Conservation (phyloP, 2,113 vertebrate genomes). For the Ceyx melanurus region DNA sequence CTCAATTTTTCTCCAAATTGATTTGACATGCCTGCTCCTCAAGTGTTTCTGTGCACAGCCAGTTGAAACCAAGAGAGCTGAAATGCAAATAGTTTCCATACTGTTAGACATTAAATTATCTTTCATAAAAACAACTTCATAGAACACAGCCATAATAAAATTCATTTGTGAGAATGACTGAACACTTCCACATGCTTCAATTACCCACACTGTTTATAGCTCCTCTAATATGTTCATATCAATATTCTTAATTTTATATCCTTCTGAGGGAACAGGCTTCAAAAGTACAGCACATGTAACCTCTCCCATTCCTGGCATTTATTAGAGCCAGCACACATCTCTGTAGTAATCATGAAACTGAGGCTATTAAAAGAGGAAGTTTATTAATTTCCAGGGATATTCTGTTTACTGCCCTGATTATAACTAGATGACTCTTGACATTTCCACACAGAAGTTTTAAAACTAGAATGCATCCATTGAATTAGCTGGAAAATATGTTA, state of each 20-base stretch:
- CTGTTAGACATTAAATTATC: not conserved
- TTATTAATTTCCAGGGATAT: not conserved
- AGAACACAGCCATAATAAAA: not conserved
- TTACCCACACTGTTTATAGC: not conserved
- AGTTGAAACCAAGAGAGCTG: not conserved
- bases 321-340: not conserved
- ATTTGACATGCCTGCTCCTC: not conserved
- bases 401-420: not conserved
- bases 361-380: not conserved
- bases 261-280: not conserved
- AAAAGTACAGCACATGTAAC: not conserved
- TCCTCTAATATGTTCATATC: not conserved
- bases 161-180: not conserved
- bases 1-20: not conserved
- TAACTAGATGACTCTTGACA: not conserved
- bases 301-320: not conserved
- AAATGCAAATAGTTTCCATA: not conserved
- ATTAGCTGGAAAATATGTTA: not conserved
- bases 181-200: not conserved
- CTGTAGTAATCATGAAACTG: not conserved
- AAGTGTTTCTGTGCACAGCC: not conserved
- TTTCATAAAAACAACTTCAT: not conserved
- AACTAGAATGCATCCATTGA: not conserved
- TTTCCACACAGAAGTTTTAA: not conserved
- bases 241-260: not conserved